Evolutionary conservation across 2,797 vertebrate species (phyloP).

Genomic region (Malurus splendens): DNA sequence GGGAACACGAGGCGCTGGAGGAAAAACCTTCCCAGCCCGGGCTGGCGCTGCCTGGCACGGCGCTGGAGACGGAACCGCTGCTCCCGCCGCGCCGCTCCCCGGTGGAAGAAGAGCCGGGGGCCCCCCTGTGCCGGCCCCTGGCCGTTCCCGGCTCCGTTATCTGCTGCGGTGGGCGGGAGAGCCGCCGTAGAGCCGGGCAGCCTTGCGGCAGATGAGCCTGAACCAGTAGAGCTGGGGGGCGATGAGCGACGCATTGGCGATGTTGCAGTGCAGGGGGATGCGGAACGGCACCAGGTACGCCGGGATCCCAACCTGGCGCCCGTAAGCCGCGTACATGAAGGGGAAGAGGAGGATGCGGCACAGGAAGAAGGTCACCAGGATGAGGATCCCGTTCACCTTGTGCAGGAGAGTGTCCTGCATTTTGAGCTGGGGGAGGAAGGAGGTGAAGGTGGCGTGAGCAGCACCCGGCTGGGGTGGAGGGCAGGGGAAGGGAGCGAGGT

Average conservation of each 20-base stretch:
- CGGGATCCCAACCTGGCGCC: slow-evolving; percentile 79
- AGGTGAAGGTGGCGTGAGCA: background rate
- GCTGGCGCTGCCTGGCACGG: background rate
- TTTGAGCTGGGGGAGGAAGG: slow-evolving; percentile 62
- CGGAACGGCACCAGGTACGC: slow-evolving; percentile 84
- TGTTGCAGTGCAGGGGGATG: slow-evolving; percentile 85
- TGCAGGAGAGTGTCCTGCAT: slow-evolving; percentile 89
- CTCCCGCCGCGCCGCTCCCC: background rate
- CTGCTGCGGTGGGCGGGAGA: slow-evolving; percentile 32
- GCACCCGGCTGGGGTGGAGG: background rate
- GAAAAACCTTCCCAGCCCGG: slow-evolving; percentile 5
- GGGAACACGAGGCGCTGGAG: background rate
- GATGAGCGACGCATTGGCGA: slow-evolving; percentile 87
- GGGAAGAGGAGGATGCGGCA: slow-evolving; percentile 95
- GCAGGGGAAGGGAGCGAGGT: background rate
- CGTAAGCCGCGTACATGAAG: slow-evolving; percentile 93
- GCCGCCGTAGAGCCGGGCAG: slow-evolving; percentile 78
- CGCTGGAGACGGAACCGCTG: background rate
- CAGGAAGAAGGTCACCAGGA: slow-evolving; percentile 87
- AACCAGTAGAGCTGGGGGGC: slow-evolving; percentile 98
- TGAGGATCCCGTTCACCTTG: slow-evolving; percentile 88
- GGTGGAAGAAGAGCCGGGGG: background rate
- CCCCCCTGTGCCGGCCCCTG: background rate
- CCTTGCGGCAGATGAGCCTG: slow-evolving; percentile 88
- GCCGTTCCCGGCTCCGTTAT: slow-evolving; percentile 48